Evolutionary conservation across 2,888 invertebrate species (phyloP).

Genomic region (Ophonus ardosiacus): DNA sequence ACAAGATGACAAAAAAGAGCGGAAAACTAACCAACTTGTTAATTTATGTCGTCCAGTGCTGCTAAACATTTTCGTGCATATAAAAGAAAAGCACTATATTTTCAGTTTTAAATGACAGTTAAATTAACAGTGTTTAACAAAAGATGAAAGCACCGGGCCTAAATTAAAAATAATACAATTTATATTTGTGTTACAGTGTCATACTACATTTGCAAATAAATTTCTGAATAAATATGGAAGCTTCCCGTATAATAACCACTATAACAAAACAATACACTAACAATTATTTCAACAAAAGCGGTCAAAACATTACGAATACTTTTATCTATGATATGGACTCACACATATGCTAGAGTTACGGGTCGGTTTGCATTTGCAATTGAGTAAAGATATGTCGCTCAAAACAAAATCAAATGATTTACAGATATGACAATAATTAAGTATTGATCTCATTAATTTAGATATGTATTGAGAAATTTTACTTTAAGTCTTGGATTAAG

Average conservation of each 20-base stretch:
- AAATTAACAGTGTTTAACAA: no score
- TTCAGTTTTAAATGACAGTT: no score
- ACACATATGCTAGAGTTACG: slow-evolving; percentile 43
- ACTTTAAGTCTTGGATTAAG: slow-evolving; percentile 59
- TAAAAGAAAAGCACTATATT: no score
- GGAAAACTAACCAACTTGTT: no score
- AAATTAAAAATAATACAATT: no score
- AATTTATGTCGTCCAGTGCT: no score
- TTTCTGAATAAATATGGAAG: neutral
- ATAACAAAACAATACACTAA: slow-evolving; percentile 62
- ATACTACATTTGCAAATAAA: neutral
- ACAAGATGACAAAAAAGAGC: no score
- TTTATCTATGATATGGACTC: slow-evolving; percentile 56
- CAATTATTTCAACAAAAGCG: slow-evolving; percentile 51
- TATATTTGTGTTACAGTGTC: no score
- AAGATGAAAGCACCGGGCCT: no score
- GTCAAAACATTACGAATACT: slow-evolving; percentile 37
- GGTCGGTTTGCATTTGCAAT: neutral
- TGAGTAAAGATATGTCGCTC: slow-evolving; percentile 44
- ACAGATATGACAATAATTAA: slow-evolving; percentile 50
- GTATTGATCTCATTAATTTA: slow-evolving; percentile 62
- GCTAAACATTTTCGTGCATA: no score
- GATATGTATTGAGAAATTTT: slow-evolving; percentile 58
- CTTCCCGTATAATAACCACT: slow-evolving; percentile 37
- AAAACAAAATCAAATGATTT: slow-evolving; percentile 17